Evolutionary conservation across 1,140 invertebrate species (phyloP), one percentile per base, ranked within the genome.

Genomic region (Drosophila serrata): DNA sequence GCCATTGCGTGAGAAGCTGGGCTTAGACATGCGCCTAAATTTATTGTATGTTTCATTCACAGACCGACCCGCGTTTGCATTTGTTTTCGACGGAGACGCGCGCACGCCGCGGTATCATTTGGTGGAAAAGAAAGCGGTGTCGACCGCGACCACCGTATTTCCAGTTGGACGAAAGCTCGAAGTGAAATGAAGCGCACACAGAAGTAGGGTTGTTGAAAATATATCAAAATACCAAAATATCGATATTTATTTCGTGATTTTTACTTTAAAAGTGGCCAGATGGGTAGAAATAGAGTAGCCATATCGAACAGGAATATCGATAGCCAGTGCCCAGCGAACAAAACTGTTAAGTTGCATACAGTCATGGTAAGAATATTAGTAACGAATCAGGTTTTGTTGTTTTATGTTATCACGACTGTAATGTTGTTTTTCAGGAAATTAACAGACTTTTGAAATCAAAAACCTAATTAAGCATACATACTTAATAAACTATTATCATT

Each of bases 121-220:
- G 33, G 33, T 17, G n/a, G n/a, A 53, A 53, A 53, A 53, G 51
- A 53, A 53, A 53, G 51, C 19, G 51, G 51, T 19, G 51, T 55
- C 51, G 19, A 9, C 51, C 13, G 51, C 51, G 33, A 19, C 51
- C 51, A 37, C 33, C 19, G 33, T 53, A 13, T 37, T 55, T 55
- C 51, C 51, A 55, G 49, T 53, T 53, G 49, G 13, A 6, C 49
- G 51, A 37, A 55, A 55, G 51, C 51, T 55, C 33, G 51, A 37
- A 37, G 24, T 11, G 11, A 53, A 53, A 53, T 37, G 33, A 53
- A 51, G 29, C 31, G 27, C 40, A 43, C 46, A 49, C 46, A 31
- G 17, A 51, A 33, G n/a, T n/a, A n/a, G n/a, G n/a, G n/a, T n/a
- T n/a, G n/a, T n/a, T n/a, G n/a, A n/a, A n/a, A n/a, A n/a, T n/a